phyloP scores from a whole-genome alignment of 2,888 invertebrate genomes.

The Glyphotaelius pellucidus region DNA sequence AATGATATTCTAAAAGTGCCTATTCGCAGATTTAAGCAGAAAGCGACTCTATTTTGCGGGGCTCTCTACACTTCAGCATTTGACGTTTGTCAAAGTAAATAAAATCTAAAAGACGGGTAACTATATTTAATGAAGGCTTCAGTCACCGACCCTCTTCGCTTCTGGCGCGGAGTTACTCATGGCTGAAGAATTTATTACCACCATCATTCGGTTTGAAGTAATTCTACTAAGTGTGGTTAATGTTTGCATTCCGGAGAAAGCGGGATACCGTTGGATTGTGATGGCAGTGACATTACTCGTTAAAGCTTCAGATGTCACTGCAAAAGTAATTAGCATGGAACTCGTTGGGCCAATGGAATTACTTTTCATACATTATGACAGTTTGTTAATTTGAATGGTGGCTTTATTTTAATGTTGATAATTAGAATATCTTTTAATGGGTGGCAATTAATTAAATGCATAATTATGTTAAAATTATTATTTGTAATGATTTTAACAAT shows the following conservation, averaged over 20 bases:
- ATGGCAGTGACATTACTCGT: background rate
- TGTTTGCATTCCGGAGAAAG: background rate
- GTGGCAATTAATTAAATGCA: no score
- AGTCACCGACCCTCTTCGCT: background rate
- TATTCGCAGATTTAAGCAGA: background rate
- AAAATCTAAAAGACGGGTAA: constrained; percentile 2
- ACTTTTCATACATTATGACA: background rate
- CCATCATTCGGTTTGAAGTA: background rate
- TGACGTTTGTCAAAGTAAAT: background rate
- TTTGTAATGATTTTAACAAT: no score
- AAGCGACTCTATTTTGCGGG: background rate
- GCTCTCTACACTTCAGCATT: background rate
- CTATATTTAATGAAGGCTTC: constrained; percentile 13
- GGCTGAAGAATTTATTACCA: constrained; percentile 20
- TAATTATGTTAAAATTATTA: no score
- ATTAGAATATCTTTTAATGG: background rate
- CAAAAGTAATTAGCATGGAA: background rate
- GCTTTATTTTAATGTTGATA: background rate
- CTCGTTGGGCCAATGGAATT: background rate
- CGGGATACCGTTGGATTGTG: background rate
- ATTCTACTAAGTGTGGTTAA: background rate
- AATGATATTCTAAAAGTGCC: background rate
- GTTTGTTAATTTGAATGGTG: background rate
- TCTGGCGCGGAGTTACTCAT: background rate
- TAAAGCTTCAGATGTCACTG: background rate